Percentiles rank a stretch among this genome's conserved stretches.
phyloP scores from a whole-genome alignment of 2,113 vertebrate species.

The Phycodurus eques region DNA sequence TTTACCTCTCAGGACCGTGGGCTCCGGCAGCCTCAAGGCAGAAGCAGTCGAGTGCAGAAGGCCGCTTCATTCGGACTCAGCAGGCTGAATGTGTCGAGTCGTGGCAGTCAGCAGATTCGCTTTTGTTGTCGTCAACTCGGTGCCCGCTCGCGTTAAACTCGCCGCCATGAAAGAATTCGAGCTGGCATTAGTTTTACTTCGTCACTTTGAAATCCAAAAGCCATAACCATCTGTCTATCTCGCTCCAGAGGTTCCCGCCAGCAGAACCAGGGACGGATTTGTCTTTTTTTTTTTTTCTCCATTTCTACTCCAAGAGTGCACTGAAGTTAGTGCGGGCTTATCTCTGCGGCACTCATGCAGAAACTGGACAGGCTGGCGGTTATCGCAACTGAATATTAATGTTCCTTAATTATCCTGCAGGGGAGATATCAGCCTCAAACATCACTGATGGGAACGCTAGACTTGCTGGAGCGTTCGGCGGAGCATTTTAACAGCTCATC shows the following conservation, averaged over 20 bases:
- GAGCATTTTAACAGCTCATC: conserved; percentile 42
- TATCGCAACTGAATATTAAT: conserved; percentile 61
- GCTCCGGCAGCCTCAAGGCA: conserved; percentile 60
- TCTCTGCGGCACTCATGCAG: conserved; percentile 37
- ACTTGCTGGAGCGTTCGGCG: conserved; percentile 30
- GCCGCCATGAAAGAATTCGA: conserved; percentile 66
- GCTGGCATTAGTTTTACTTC: conserved; percentile 67
- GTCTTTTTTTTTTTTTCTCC: not conserved
- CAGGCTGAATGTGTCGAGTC: conserved; percentile 66
- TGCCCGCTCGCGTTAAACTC: conserved; percentile 62
- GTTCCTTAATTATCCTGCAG: conserved; percentile 59
- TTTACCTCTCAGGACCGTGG: conserved; percentile 66
- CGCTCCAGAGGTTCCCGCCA: conserved; percentile 49
- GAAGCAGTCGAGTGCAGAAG: conserved; percentile 63
- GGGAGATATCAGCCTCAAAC: conserved; percentile 45
- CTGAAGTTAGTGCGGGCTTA: conserved; percentile 27
- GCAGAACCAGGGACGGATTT: conserved; percentile 46
- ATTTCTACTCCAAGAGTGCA: conserved; percentile 35
- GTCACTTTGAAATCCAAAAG: conserved; percentile 63
- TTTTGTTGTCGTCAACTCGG: conserved; percentile 73
- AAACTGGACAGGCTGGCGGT: conserved; percentile 25
- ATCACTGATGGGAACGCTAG: conserved; percentile 33
- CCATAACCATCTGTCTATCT: conserved; percentile 71
- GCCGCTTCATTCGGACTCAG: conserved; percentile 49
- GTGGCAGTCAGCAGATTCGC: conserved; percentile 63